phyloP scores from a whole-genome alignment of 2,888 invertebrate genomes.

The Amitus sp. region DNA sequence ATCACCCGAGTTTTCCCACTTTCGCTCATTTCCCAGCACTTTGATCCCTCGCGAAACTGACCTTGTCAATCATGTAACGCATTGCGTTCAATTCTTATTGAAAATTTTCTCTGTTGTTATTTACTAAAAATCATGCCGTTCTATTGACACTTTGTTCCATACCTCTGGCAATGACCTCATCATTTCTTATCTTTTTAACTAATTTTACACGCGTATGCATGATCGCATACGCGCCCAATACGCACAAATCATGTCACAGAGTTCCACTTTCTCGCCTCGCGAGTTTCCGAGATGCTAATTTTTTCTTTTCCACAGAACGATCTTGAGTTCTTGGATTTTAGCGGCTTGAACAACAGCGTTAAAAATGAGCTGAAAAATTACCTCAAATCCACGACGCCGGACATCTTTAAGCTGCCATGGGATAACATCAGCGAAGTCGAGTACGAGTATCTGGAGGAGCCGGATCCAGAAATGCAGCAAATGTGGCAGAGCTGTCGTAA shows the following conservation, averaged over 20 bases:
- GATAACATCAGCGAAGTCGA: conserved; percentile 44
- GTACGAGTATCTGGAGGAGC: conserved; percentile 34
- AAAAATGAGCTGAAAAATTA: conserved; percentile 43
- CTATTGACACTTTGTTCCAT: neutral
- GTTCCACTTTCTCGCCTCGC: no score
- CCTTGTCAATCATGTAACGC: neutral
- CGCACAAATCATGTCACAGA: no score
- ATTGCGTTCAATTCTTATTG: neutral
- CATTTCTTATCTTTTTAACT: no score
- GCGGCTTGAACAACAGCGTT: conserved; percentile 43
- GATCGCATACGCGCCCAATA: no score
- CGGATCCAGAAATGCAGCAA: conserved; percentile 25
- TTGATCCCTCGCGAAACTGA: neutral
- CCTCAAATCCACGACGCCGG: conserved; percentile 41
- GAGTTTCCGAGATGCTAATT: no score
- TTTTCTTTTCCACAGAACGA: conserved; percentile 41
- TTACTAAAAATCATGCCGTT: neutral
- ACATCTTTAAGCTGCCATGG: conserved; percentile 49
- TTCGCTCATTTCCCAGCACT: neutral
- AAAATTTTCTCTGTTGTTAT: no score
- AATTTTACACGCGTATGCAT: no score
- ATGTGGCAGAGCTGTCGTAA: conserved; percentile 34
- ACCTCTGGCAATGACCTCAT: no score
- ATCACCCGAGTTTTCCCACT: neutral
- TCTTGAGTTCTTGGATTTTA: conserved; percentile 48